Conservation (phyloP, 2,888 invertebrate species). For the Chymomyza fuscimana region DNA sequence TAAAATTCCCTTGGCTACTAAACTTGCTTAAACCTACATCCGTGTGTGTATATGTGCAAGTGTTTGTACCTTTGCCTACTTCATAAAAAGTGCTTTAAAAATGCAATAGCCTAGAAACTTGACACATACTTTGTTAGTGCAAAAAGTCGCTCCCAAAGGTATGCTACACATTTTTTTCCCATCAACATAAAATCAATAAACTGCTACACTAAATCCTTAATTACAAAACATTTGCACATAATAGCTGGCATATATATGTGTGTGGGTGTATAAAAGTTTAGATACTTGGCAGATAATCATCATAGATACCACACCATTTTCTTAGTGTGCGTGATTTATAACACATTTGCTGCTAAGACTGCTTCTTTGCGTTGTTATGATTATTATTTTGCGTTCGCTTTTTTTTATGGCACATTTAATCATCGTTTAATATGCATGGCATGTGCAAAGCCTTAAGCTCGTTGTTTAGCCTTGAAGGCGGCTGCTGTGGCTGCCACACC, state of each 20-base stretch:
- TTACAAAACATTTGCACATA: slow-evolving; percentile 43
- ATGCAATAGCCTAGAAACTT: not conserved
- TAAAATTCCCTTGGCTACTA: not conserved
- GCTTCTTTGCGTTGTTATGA: slow-evolving; percentile 46
- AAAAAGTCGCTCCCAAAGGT: not conserved
- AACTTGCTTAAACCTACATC: not conserved
- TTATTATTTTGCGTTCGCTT: slow-evolving; percentile 30
- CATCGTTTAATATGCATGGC: slow-evolving; percentile 68
- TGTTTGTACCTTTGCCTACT: slow-evolving; percentile 27
- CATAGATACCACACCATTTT: not conserved
- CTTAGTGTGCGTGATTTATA: slow-evolving; percentile 49
- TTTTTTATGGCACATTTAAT: slow-evolving; percentile 45
- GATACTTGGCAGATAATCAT: not conserved
- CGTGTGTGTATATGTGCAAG: not conserved
- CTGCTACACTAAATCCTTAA: slow-evolving; percentile 54
- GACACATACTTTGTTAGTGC: not conserved
- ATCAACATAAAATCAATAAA: slow-evolving; percentile 58
- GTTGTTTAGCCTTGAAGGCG: slow-evolving; percentile 1
- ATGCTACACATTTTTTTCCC: slow-evolving; percentile 3
- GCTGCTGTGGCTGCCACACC: not conserved
- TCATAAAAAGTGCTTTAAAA: slow-evolving; percentile 28
- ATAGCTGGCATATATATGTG: not conserved
- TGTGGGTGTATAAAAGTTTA: not conserved
- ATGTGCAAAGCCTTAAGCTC: slow-evolving; percentile 37
- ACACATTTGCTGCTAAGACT: slow-evolving; percentile 16